Percentiles rank a stretch among this genome's conserved stretches.
Evolutionary conservation across 2,113 vertebrate species (phyloP).

Genomic region (Psilopogon haemacephalus): DNA sequence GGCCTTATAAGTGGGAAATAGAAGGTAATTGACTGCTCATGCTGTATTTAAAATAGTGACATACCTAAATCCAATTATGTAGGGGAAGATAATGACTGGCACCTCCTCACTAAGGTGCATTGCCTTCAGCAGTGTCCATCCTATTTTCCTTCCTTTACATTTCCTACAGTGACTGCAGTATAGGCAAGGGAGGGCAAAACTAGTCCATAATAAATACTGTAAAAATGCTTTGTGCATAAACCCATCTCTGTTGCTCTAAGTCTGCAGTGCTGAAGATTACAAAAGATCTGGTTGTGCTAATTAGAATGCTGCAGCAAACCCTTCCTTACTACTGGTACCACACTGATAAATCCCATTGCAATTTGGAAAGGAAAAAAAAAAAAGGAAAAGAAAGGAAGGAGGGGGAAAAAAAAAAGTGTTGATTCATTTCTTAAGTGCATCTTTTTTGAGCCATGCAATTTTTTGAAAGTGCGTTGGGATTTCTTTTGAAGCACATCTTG

Average conservation of each 20-base stretch:
- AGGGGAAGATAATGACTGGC: not conserved
- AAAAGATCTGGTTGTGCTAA: constrained; percentile 14
- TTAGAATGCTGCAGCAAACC: constrained; percentile 39
- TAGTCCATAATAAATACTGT: not conserved
- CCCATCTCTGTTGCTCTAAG: not conserved
- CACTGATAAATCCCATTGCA: constrained; percentile 36
- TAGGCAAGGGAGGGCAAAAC: not conserved
- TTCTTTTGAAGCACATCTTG: constrained; percentile 59
- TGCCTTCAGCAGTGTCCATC: not conserved
- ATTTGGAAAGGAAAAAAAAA: not conserved
- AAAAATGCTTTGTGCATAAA: not conserved
- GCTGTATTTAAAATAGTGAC: constrained; percentile 17
- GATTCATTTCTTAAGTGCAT: constrained; percentile 31
- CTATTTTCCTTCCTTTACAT: not conserved
- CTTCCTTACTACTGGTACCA: not conserved
- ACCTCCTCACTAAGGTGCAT: not conserved
- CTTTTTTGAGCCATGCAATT: constrained; percentile 26
- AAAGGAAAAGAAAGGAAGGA: no score
- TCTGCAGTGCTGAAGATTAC: not conserved
- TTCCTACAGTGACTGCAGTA: not conserved
- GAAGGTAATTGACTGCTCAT: not conserved
- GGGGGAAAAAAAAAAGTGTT: not conserved
- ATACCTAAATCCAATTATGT: not conserved
- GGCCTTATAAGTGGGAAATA: not conserved
- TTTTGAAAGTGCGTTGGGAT: constrained; percentile 13